A percentile compares a stretch with the other conserved stretches of the same genome.
These are phyloP conservation scores for Nothobranchius furzeri DNA, from an alignment of 2,113 vertebrate species.

Conservation along the genomic window DNA sequence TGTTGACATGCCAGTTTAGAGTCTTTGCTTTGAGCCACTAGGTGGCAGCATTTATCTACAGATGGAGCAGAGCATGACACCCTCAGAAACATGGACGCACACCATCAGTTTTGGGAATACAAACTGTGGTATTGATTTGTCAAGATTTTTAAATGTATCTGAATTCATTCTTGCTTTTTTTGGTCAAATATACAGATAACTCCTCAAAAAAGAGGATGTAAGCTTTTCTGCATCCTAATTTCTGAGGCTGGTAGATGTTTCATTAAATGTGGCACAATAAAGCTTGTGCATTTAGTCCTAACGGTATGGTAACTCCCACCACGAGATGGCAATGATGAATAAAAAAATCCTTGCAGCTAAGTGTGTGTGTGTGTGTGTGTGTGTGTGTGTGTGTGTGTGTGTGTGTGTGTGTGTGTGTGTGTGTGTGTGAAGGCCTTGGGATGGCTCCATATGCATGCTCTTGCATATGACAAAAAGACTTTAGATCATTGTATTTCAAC, in stretches of 20 bases:
- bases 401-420: slow-evolving; percentile 3
- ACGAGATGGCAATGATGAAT: slow-evolving; percentile 74
- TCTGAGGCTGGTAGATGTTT: neutral
- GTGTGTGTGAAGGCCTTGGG: neutral
- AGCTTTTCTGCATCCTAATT: neutral
- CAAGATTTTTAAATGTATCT: too few species aligned
- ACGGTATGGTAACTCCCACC: slow-evolving; percentile 44
- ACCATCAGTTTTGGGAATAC: too few species aligned
- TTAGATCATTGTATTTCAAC: slow-evolving; percentile 7
- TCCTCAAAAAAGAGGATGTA: neutral
- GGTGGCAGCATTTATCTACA: slow-evolving; percentile 72
- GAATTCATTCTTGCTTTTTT: too few species aligned
- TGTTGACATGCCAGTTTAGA: neutral
- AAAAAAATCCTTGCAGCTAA: slow-evolving; percentile 29
- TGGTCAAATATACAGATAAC: neutral
- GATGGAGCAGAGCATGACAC: slow-evolving; percentile 5
- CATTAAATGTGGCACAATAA: slow-evolving; percentile 17
- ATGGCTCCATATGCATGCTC: slow-evolving; percentile 21
- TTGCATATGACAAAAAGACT: slow-evolving; percentile 22
- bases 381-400: neutral
- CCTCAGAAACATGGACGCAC: neutral
- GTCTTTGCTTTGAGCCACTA: slow-evolving; percentile 42
- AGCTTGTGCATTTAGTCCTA: slow-evolving; percentile 17
- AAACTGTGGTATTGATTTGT: too few species aligned
- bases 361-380: too few species aligned